A percentile compares a stretch with the other conserved stretches of the same genome.
These are phyloP conservation scores for Leucoraja erinaceus DNA, from an alignment of 2,113 vertebrate genomes.

Conservation along the genomic window DNA sequence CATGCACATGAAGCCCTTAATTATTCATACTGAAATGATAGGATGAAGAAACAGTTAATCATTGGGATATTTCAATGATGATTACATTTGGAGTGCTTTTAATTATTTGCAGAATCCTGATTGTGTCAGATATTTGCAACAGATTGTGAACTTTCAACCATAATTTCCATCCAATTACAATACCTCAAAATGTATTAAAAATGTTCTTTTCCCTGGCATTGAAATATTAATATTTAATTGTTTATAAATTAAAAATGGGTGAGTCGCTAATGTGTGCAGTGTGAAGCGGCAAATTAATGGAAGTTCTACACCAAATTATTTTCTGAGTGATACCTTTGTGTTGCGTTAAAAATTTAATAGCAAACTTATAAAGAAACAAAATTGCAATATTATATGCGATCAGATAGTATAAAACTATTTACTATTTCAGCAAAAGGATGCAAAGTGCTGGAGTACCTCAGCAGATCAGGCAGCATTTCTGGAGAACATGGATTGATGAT, in stretches of 20 bases:
- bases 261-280: not conserved
- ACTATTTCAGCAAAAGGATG: not conserved
- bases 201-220: not conserved
- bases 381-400: not conserved
- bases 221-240: conserved; percentile 21
- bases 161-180: conserved; percentile 22
- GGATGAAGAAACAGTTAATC: not conserved
- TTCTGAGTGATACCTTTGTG: not conserved
- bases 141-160: not conserved
- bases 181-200: not conserved
- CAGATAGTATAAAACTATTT: not conserved
- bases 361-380: not conserved
- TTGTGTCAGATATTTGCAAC: not conserved
- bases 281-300: not conserved
- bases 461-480: too few species aligned
- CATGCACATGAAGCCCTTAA: not conserved
- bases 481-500: too few species aligned
- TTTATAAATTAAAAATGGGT: conserved; percentile 23
- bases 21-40: not conserved
- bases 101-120: not conserved
- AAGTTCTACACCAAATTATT: not conserved
- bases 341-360: not conserved
- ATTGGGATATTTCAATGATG: not conserved
- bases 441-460: too few species aligned
- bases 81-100: not conserved